These are phyloP conservation scores for Holotrichia oblita DNA, from an alignment of 1,140 invertebrate genomes.

Conservation along the genomic window DNA sequence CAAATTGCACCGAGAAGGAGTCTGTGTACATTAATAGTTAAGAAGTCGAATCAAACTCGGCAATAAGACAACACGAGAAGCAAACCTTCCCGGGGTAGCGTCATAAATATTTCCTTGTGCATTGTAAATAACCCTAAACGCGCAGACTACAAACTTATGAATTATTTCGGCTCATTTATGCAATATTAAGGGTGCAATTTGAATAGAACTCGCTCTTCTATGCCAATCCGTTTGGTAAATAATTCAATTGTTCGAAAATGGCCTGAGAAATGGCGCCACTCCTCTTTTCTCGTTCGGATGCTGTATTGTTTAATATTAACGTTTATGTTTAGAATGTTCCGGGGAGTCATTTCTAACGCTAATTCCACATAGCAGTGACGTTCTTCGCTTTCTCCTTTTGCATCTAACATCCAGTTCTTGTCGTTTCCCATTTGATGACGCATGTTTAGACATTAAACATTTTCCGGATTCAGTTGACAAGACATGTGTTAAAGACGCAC, in stretches of 20 bases:
- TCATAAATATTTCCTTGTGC: constrained; percentile 63
- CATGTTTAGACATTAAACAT: too few relatives aligned
- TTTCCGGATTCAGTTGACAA: too few relatives aligned
- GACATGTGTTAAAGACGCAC: too few relatives aligned
- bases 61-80: constrained; percentile 58
- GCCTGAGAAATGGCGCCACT: constrained; percentile 54
- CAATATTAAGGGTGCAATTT: constrained; percentile 63
- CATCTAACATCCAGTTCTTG: too few relatives aligned
- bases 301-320: constrained; percentile 60
- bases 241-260: constrained; percentile 61
- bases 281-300: constrained; percentile 37
- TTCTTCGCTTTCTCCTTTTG: too few relatives aligned
- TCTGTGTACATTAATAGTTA: constrained; percentile 54
- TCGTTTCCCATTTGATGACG: too few relatives aligned
- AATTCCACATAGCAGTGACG: too few relatives aligned
- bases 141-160: constrained; percentile 63
- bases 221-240: constrained; percentile 62
- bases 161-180: constrained; percentile 62
- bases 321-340: constrained; percentile 54
- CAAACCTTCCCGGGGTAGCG: constrained; percentile 53
- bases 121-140: constrained; percentile 63
- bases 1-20: constrained; percentile 51
- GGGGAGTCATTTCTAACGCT: constrained; percentile 4
- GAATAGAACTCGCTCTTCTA: constrained; percentile 62
- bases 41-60: constrained; percentile 56